Evolutionary conservation across 2,888 invertebrate species (phyloP).

Genomic region (Sarcophaga rosellei): DNA sequence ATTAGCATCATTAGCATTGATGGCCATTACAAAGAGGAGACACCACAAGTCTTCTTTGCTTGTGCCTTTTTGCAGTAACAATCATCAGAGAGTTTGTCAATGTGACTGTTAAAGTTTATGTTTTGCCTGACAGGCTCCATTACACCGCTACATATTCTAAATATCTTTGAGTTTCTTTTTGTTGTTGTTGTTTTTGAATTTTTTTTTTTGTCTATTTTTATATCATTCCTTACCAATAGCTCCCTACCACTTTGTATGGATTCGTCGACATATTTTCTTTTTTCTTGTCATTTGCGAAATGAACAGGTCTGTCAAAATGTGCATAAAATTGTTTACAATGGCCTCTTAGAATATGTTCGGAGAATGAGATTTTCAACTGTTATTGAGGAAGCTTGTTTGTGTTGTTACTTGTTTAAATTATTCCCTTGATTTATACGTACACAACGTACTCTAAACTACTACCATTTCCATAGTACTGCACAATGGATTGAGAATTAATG

Average conservation of each 20-base stretch:
- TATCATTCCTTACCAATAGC: conserved; percentile 19
- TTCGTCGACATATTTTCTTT: conserved; percentile 11
- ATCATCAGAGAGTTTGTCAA: conserved; percentile 67
- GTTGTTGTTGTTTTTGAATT: neutral
- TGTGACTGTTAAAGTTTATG: conserved; percentile 71
- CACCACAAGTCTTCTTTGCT: conserved; percentile 54
- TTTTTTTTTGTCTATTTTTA: neutral
- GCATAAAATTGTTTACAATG: conserved; percentile 66
- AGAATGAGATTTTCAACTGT: conserved; percentile 21
- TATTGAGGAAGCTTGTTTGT: conserved; percentile 63
- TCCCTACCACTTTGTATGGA: neutral
- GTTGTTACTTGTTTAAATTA: conserved; percentile 62
- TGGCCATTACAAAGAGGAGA: conserved; percentile 64
- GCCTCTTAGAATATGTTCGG: conserved; percentile 54
- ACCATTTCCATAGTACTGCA: conserved; percentile 27
- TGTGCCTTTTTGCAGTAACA: conserved; percentile 22
- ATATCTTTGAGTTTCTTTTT: conserved; percentile 45
- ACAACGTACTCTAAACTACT: conserved; percentile 8
- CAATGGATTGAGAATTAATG: conserved; percentile 17
- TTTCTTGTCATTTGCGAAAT: conserved; percentile 58
- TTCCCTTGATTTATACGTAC: conserved; percentile 65
- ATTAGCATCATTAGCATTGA: conserved; percentile 71
- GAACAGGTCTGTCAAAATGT: conserved; percentile 69
- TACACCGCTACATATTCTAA: conserved; percentile 68
- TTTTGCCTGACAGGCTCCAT: conserved; percentile 71